Evolutionary conservation across 2,888 invertebrate species (phyloP).

Genomic region (Dermolepida albohirtum): DNA sequence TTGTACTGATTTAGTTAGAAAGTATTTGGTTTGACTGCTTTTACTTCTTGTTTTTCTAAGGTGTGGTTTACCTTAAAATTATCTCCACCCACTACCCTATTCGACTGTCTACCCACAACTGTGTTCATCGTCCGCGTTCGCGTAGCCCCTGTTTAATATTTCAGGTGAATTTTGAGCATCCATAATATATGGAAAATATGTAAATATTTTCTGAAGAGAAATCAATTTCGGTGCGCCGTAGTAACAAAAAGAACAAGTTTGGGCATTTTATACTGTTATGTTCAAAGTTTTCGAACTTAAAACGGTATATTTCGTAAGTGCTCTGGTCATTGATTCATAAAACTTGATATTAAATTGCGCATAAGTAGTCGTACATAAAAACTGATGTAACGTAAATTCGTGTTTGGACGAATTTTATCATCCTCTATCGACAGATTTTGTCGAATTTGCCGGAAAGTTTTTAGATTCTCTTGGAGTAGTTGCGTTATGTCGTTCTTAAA

Average conservation of each 20-base stretch:
- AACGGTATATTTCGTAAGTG: slow-evolving; percentile 28
- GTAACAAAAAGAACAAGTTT: slow-evolving; percentile 27
- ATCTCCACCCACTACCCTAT: too few relatives aligned
- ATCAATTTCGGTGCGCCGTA: slow-evolving; percentile 40
- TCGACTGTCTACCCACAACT: too few relatives aligned
- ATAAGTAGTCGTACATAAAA: slow-evolving; percentile 19
- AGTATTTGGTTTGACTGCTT: too few relatives aligned
- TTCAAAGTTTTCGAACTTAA: slow-evolving; percentile 21
- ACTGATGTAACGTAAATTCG: slow-evolving; percentile 11
- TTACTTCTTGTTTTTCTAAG: too few relatives aligned
- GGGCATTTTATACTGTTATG: slow-evolving; percentile 27
- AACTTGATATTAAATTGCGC: slow-evolving; percentile 32
- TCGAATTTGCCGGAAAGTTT: slow-evolving; percentile 11
- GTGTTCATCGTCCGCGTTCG: too few relatives aligned
- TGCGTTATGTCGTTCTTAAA: too few relatives aligned
- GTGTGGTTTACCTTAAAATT: too few relatives aligned
- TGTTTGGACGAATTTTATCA: slow-evolving; percentile 12
- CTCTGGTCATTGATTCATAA: slow-evolving; percentile 35
- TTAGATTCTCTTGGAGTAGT: background rate
- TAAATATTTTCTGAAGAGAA: slow-evolving; percentile 44
- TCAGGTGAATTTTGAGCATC: slow-evolving; percentile 41
- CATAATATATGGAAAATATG: slow-evolving; percentile 41
- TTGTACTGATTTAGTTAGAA: too few relatives aligned
- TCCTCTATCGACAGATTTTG: slow-evolving; percentile 11
- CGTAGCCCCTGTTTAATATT: slow-evolving; percentile 33